Evolutionary conservation across 1,140 invertebrate genomes (phyloP), one percentile per base, ranked within the genome.

Genomic region (Wiebesia pumilae): DNA sequence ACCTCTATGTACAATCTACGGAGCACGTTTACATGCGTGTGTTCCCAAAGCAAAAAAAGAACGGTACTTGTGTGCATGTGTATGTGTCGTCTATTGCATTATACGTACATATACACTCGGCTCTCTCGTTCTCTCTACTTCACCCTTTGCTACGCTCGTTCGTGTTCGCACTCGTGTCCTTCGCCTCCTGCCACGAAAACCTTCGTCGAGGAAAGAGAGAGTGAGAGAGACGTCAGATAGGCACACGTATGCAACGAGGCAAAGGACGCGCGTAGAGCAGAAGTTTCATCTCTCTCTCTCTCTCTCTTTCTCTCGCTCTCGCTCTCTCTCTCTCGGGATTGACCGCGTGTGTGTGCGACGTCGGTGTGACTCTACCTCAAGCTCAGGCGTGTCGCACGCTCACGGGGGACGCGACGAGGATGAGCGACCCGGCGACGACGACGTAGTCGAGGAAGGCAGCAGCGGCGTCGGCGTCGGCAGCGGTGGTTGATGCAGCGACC

Each of bases 401-500:
- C 77, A 58, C 51, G 78, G 78, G n/a, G 51, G 78, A 58, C 51
- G 51, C 47, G 51, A 40, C 33, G 78, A 80, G 21, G 51, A 80
- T 10, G 78, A 58, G 58, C 38, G 40, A 16, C 35, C 38, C 51
- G 43, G n/a, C 30, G 51, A 21, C 67, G 84, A 73, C 89, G 79
- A 82, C 84, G 88, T 86, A 73, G 78, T 90, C 90, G 92, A 90
- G 89, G 90, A 89, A 89, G 91, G 88, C 92, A 89, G 90, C n/a
- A 69, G 90, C 89, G 90, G 92, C 90, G 89, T 88, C 90, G 84
- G 87, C 87, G 90, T 91, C 90, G 90, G 88, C 90, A 91, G 89
- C 91, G 89, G 90, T n/a, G 71, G 38, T 75, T 21, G 14, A 89
- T 89, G 88, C 90, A 88, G 92, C 89, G 90, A 88, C 90, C 84